Evolutionary conservation across 1,140 invertebrate genomes (phyloP).

Genomic region (Cepaea nemoralis): DNA sequence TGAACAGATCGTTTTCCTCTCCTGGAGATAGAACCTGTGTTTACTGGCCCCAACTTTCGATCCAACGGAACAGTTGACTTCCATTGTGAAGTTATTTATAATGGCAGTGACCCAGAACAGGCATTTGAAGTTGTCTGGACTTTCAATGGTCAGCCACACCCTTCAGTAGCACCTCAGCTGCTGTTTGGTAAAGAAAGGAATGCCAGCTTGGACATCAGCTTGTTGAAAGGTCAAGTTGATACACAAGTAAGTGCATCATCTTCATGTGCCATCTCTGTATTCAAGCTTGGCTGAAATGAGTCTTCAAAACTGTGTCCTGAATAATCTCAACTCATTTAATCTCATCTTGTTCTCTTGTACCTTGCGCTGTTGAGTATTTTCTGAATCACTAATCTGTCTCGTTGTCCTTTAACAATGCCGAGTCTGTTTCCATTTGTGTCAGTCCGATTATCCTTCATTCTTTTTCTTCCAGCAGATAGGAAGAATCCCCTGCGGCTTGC

Average conservation of each 20-base stretch:
- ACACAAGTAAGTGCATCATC: neutral
- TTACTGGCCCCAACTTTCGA: neutral
- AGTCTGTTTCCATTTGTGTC: too few relatives aligned
- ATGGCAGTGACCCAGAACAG: slow-evolving; percentile 39
- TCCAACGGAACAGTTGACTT: slow-evolving; percentile 37
- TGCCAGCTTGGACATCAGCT: slow-evolving; percentile 36
- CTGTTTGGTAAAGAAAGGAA: slow-evolving; percentile 34
- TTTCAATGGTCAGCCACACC: slow-evolving; percentile 38
- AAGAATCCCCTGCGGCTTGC: too few relatives aligned
- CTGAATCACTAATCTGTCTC: too few relatives aligned
- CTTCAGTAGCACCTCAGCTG: slow-evolving; percentile 17
- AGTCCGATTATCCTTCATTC: too few relatives aligned
- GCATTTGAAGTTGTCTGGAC: slow-evolving; percentile 50
- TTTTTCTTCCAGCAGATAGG: too few relatives aligned
- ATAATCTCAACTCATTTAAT: too few relatives aligned
- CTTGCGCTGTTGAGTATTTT: too few relatives aligned
- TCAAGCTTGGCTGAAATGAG: too few relatives aligned
- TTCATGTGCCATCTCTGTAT: too few relatives aligned
- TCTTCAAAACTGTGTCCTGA: too few relatives aligned
- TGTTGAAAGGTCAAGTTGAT: slow-evolving; percentile 41
- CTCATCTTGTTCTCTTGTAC: too few relatives aligned
- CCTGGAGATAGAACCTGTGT: neutral
- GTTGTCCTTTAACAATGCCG: too few relatives aligned
- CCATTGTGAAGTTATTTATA: slow-evolving; percentile 43
- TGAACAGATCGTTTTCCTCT: neutral